A percentile compares a stretch with the other conserved stretches of the same genome.
Evolutionary conservation across 2,888 invertebrate genomes (phyloP).

Genomic region (Drosophila silvestris): DNA sequence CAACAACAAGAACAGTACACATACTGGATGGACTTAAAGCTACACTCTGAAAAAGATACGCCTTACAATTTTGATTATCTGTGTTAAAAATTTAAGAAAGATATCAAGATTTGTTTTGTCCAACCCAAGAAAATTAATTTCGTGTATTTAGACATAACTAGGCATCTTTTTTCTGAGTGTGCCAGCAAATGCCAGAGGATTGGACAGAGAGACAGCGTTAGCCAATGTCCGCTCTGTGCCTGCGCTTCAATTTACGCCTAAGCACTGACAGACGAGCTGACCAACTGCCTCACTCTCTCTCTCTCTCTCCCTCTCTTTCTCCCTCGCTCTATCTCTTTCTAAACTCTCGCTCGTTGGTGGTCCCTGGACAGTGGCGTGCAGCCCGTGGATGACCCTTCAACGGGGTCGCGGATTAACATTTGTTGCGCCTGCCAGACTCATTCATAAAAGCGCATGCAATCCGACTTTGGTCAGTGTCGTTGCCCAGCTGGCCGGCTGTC

Average conservation of each 20-base stretch:
- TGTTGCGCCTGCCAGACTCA: constrained; percentile 67
- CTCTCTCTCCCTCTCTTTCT: too few relatives aligned
- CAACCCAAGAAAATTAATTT: background rate
- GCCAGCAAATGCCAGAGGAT: background rate
- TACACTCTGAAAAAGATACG: background rate
- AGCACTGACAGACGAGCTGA: constrained; percentile 30
- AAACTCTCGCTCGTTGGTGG: background rate
- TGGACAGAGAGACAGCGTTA: background rate
- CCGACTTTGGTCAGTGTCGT: constrained; percentile 22
- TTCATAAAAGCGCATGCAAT: constrained; percentile 79
- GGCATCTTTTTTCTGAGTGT: background rate
- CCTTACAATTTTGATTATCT: background rate
- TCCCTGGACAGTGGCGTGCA: constrained; percentile 15
- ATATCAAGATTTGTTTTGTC: too few relatives aligned
- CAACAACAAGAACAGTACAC: constrained; percentile 9
- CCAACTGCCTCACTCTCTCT: background rate
- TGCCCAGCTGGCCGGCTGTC: background rate
- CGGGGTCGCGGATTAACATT: constrained; percentile 74
- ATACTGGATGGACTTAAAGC: background rate
- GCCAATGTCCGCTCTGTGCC: constrained; percentile 36
- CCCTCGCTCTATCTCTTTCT: background rate
- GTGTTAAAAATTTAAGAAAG: background rate
- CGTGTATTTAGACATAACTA: background rate
- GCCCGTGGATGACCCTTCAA: constrained; percentile 59
- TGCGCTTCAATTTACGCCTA: constrained; percentile 67